Evolutionary conservation across 2,888 invertebrate genomes (phyloP).

Genomic region (Ypsolopha sequella): DNA sequence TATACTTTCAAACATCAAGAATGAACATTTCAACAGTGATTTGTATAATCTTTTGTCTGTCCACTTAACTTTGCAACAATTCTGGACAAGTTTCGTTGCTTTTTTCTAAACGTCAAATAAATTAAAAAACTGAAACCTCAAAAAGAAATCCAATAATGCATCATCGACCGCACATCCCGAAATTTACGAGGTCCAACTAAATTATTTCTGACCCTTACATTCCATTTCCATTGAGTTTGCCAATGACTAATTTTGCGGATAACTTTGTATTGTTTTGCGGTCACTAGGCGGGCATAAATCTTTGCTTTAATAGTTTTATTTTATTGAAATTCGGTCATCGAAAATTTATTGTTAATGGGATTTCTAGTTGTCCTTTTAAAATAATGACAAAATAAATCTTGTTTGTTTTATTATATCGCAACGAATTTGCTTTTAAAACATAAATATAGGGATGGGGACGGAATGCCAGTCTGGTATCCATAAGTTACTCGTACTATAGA

Average conservation of each 20-base stretch:
- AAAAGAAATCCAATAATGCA: constrained; percentile 17
- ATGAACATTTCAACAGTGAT: constrained; percentile 7
- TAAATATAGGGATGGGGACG: neutral
- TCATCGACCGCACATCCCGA: constrained; percentile 13
- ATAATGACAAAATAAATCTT: neutral
- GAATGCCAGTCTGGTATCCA: neutral
- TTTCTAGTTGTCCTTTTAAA: constrained; percentile 19
- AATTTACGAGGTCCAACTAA: constrained; percentile 16
- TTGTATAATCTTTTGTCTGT: neutral
- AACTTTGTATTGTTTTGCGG: constrained; percentile 20
- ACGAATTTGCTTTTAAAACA: neutral
- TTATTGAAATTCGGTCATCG: constrained; percentile 9
- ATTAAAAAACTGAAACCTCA: constrained; percentile 21
- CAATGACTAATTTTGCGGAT: constrained; percentile 25
- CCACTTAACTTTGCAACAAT: neutral
- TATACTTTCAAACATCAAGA: constrained; percentile 1
- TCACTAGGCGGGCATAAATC: constrained; percentile 23
- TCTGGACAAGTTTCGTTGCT: neutral
- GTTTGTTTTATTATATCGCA: neutral
- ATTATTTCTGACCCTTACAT: constrained; percentile 1
- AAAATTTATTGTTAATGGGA: constrained; percentile 23
- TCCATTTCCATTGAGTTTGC: constrained; percentile 2
- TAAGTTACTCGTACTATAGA: neutral
- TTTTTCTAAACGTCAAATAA: constrained; percentile 20
- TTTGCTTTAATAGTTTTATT: constrained; percentile 19